Base-by-base conservation (phyloP, 2,888 invertebrate genomes). In the Tipula helvola region DNA sequence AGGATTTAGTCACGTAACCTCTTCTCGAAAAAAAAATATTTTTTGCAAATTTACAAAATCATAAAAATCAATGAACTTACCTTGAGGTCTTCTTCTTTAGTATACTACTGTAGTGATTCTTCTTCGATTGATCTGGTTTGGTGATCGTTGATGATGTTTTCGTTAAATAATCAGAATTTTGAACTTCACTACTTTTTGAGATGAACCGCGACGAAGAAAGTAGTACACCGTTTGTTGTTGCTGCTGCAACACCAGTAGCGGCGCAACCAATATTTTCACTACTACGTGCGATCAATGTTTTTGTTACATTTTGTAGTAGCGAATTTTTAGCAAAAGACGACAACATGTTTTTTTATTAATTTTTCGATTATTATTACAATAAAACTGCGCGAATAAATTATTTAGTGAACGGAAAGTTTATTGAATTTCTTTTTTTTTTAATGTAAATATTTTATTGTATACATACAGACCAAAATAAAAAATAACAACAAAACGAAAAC, bases 151-250 rank as follows among this genome's bases (percentile, higher is more conserved):
- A n/a, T 83, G 18, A 36, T 39, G 36, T 88, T 88, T 90, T 90
- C 13, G 89, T 88, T 87, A 90, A 88, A 83, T 89, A 89, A 86
- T 90, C 90, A 2, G 89, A 88, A 87, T 89, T 89, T 86, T 89
- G 88, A 0, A 90, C 90, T 88, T 89, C 89, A 86, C 90, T 90
- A 87, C 90, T 90, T 16, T 90, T 90, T 12, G 90, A 90, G 52
- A 91, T 91, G 1, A 87, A 85, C 86, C 87, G 87, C 4, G 28
- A 8, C 71, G 71, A 71, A 18, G 71, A 18, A 71, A 71, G 28
- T 71, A 71, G 71, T 71, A 71, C 71, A 71, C 71, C 28, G 71
- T 1, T 71, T 28, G 71, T 71, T 71, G 71, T 28, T 71, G 71
- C 71, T 71, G 71, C 71, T 71, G 71, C 71, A 28, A 10, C 36